These are phyloP conservation scores for Sinonovacula constricta DNA, from an alignment of 1,140 invertebrate species.

Conservation along the genomic window DNA sequence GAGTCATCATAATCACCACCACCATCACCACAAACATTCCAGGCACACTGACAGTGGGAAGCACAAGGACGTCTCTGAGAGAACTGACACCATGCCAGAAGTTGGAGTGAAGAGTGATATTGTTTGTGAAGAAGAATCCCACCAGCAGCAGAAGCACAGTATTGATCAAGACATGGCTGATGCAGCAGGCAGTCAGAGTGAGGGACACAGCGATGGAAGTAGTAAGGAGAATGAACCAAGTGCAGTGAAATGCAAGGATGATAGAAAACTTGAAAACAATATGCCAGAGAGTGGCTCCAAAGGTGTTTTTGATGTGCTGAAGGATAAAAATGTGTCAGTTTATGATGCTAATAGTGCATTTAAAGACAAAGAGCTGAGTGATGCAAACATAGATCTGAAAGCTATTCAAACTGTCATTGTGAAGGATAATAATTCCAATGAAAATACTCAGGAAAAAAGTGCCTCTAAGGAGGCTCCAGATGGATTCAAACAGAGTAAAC, in stretches of 20 bases:
- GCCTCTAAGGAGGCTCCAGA: neutral
- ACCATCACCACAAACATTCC: constrained; percentile 57
- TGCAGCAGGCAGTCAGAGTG: neutral
- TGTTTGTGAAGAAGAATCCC: neutral
- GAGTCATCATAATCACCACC: constrained; percentile 55
- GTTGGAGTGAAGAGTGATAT: neutral
- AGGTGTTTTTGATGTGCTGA: too few species aligned
- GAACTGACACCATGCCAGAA: neutral
- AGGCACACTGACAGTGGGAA: constrained; percentile 39
- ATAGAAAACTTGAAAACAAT: too few species aligned
- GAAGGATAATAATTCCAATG: neutral
- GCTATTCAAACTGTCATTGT: neutral
- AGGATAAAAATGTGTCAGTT: too few species aligned
- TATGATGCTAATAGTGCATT: too few species aligned
- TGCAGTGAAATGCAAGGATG: too few species aligned
- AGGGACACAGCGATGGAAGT: neutral
- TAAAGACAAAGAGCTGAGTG: neutral
- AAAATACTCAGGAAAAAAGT: neutral
- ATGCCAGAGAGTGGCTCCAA: too few species aligned
- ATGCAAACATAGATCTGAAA: neutral
- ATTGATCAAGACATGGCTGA: neutral
- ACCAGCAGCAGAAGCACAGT: neutral
- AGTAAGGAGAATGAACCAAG: neutral
- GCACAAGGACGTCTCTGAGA: neutral
- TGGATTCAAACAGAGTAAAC: neutral